These are phyloP conservation scores for Conchocele bisecta DNA, from an alignment of 2,888 invertebrate species.

Conservation along the genomic window DNA sequence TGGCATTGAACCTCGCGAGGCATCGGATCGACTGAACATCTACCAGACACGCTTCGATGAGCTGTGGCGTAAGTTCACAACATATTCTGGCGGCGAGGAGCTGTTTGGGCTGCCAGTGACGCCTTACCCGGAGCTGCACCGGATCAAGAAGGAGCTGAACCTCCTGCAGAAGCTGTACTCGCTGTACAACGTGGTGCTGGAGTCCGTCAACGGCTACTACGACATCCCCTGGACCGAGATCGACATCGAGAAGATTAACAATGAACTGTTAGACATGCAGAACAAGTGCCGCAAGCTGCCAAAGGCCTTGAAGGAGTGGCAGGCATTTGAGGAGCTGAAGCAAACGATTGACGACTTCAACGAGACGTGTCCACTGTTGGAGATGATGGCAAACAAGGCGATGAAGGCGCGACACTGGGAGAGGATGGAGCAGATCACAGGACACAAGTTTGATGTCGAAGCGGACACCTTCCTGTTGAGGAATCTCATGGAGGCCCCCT, in stretches of 20 bases:
- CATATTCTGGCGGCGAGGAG: constrained; percentile 97
- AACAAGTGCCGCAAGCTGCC: constrained; percentile 97
- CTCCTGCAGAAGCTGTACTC: constrained; percentile 97
- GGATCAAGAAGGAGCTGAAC: constrained; percentile 96
- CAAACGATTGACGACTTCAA: constrained; percentile 99
- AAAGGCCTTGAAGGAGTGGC: constrained; percentile 95
- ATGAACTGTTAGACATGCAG: constrained; percentile 98
- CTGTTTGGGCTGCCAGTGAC: constrained; percentile 95
- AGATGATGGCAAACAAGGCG: constrained; percentile 98
- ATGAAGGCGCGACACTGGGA: constrained; percentile 99
- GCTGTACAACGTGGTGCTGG: constrained; percentile 97
- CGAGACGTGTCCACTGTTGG: constrained; percentile 97
- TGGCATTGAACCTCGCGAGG: constrained; percentile 95
- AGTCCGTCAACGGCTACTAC: constrained; percentile 97
- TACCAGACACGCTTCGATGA: constrained; percentile 93
- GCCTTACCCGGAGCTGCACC: constrained; percentile 96
- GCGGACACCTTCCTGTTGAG: constrained; percentile 96
- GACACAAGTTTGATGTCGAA: constrained; percentile 94
- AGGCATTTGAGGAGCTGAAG: constrained; percentile 97
- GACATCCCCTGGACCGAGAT: constrained; percentile 98
- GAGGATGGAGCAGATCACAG: constrained; percentile 94
- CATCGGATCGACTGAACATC: constrained; percentile 94
- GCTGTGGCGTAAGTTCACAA: constrained; percentile 96
- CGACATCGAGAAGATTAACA: constrained; percentile 98
- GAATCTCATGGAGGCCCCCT: constrained; percentile 96